Base-by-base conservation (phyloP, 2,113 vertebrate species). In the Coregonus clupeaformis region DNA sequence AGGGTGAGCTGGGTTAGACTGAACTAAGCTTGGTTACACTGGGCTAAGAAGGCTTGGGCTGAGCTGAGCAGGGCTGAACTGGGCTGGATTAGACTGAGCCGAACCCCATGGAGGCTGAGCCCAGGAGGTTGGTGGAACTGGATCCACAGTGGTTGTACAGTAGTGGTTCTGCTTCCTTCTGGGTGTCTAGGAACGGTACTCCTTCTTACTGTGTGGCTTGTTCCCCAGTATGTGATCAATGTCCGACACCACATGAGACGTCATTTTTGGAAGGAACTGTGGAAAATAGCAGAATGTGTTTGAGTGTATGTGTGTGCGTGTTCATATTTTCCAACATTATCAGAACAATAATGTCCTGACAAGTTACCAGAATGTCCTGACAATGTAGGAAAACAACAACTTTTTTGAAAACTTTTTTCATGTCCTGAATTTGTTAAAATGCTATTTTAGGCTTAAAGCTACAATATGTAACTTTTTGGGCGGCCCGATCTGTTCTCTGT, bases 241-340 rank as follows among this genome's bases (percentile, higher is more conserved):
- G 75, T 99, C 98, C 0, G 93, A 95, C 55, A 97, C 97, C 49
- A 98, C 89, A 0, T 98, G 96, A 65, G 98, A 96, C 2, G 95
- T 98, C 98, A 99, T 98, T 94, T 99, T 99, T 74, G 98, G 97
- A 84, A 99, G 97, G 73, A 99, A 95, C 98, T 99, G 36, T 42
- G 69, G 11, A 79, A 29, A 52, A 25, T 16, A 62, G 11, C 71
- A 13, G 71, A 3, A 22, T 27, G 3, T 11, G 6, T 18, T 3
- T 16, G 14, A 16, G 49, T 42, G 36, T 42, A 3, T 9, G 9
- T 42, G 36, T 42, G 32, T 32, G 5, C 1, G 5, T 32, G 5
- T 5, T 4, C 29, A 4, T 30, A 7, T 36, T 42, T 42, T 3
- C 36, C 9, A 1, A 42, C 9, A 12, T 42, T 3, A 42, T 42